Evolutionary conservation across 2,888 invertebrate genomes (phyloP), one percentile per base, ranked within the genome.

Genomic region (Leptopterna dolabrata): DNA sequence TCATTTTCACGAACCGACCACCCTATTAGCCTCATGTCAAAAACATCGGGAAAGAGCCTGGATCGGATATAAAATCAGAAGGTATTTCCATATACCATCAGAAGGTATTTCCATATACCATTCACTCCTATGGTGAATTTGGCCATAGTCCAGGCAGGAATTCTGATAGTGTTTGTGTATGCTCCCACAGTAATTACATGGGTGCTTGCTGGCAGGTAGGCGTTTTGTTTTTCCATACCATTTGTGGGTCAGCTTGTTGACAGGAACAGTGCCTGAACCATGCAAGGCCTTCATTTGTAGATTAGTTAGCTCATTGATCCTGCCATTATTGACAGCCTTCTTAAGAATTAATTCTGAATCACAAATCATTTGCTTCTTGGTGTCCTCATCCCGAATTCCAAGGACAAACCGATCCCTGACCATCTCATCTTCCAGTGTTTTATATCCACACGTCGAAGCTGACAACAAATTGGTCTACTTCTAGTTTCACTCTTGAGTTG

Each of bases 161-260:
- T 51, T 16, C 16, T 24, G 45, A 27, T 51, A 47, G 27, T 24
- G 51, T 9, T 16, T 51, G 27, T 81, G 81, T 19, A 51, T 27
- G 13, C 16, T 47, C 9, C 47, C 81, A 51, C 45, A 81, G 27
- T 81, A 81, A 47, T 81, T 81, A 51, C 81, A 81, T 11, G 19
- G 51, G 16, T 24, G 9, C 63, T 24, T 43, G 43, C 43, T 43
- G n/a, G n/a, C n/a, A n/a, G n/a, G n/a, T n/a, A n/a, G n/a, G n/a
- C n/a, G n/a, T 43, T 43, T 43, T 9, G 11, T 63, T 63, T 63
- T 6, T 63, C 7, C 19, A 43, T 43, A 6, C 16, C 24, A 16
- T 24, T 63, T n/a, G 7, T 16, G 19, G 7, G 63, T 63, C n/a
- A 63, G 6, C 16, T 24, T n/a, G 16, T 63, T 63, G 16, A 63